A percentile compares a stretch with the other conserved stretches of the same genome.
Evolutionary conservation across 2,888 invertebrate species (phyloP).

Genomic region (Conomelus anceps): DNA sequence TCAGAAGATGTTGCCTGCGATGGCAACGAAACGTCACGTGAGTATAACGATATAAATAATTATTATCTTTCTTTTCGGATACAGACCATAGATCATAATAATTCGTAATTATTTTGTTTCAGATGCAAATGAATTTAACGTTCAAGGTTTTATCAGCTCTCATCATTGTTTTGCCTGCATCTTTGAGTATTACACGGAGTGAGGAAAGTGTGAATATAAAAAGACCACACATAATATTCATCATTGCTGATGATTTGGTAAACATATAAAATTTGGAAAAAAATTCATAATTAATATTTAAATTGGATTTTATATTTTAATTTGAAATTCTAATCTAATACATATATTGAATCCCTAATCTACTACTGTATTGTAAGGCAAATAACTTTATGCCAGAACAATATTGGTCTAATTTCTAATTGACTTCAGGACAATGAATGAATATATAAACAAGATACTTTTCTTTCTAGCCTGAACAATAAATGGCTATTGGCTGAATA

Average conservation of each 20-base stretch:
- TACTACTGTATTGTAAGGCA: too few relatives aligned
- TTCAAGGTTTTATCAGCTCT: not conserved
- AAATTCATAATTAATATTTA: too few relatives aligned
- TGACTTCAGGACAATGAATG: too few relatives aligned
- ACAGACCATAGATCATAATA: not conserved
- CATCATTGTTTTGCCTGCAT: not conserved
- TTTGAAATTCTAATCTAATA: too few relatives aligned
- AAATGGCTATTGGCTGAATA: not conserved
- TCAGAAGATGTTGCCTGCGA: too few relatives aligned
- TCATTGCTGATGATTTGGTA: constrained; percentile 79
- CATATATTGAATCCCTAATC: too few relatives aligned
- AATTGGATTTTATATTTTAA: too few relatives aligned
- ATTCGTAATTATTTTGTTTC: not conserved
- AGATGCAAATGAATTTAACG: not conserved
- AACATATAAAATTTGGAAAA: constrained; percentile 34
- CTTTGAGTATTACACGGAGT: not conserved
- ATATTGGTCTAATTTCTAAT: too few relatives aligned
- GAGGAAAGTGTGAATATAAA: not conserved
- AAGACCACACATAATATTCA: constrained; percentile 62
- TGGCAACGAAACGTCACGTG: too few relatives aligned
- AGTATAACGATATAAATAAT: too few relatives aligned
- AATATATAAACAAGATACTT: too few relatives aligned
- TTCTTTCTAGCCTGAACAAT: not conserved
- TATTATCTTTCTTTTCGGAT: too few relatives aligned
- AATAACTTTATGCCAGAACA: not conserved